A percentile compares a stretch with the other conserved stretches of the same genome.
Evolutionary conservation across 2,113 vertebrate genomes (phyloP).

Genomic region (Corythornis madagascariensis): DNA sequence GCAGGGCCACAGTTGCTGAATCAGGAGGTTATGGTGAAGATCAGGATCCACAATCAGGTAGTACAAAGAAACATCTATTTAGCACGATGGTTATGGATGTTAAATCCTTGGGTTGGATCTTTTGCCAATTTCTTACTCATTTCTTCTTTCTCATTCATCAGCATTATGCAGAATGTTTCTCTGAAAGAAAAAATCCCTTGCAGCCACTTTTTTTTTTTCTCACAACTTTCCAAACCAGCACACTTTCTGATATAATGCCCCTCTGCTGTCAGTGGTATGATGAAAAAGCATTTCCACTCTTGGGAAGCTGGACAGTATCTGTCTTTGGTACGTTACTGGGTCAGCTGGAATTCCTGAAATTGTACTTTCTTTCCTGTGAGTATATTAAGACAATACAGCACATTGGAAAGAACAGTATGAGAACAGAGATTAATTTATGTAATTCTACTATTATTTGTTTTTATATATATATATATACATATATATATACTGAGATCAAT

Average conservation of each 20-base stretch:
- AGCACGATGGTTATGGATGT: neutral
- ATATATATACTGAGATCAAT: neutral
- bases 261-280: neutral
- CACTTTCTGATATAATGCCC: neutral
- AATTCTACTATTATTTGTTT: neutral
- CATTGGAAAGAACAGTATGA: neutral
- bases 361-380: neutral
- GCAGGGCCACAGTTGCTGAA: neutral
- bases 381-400: neutral
- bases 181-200: neutral
- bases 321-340: neutral
- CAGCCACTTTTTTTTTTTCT: neutral
- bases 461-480: too few relatives aligned
- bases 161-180: neutral
- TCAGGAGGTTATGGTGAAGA: neutral
- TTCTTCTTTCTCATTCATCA: neutral
- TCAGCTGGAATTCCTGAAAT: neutral
- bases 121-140: neutral
- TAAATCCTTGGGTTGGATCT: neutral
- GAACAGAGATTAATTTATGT: neutral
- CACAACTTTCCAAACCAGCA: neutral
- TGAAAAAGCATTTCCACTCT: neutral
- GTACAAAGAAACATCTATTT: neutral
- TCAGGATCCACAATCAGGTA: neutral
- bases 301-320: neutral